phyloP scores from a whole-genome alignment of 2,113 vertebrate genomes.

The Chlamydotis undulata region DNA sequence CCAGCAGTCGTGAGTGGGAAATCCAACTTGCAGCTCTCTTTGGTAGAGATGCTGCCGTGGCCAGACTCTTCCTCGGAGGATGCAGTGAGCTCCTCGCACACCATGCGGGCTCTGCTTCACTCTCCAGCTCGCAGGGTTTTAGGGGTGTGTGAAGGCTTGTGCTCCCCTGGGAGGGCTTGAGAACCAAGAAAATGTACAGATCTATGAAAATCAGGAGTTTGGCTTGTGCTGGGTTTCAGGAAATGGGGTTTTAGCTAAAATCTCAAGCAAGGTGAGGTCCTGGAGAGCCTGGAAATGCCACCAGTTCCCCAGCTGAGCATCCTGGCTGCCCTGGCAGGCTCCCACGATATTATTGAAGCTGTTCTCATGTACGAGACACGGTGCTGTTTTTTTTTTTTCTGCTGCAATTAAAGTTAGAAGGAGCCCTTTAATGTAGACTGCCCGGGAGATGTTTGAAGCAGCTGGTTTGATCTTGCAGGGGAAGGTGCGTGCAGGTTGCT shows the following conservation, averaged over 20 bases:
- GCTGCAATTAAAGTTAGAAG: background rate
- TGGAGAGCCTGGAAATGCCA: background rate
- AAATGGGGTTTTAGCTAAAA: background rate
- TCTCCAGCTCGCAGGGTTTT: background rate
- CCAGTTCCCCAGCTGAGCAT: background rate
- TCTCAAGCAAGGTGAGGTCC: background rate
- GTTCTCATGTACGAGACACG: rapidly evolving
- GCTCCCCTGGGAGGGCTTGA: rapidly evolving
- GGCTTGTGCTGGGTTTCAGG: background rate
- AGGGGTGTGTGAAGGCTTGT: background rate
- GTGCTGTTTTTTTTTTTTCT: background rate
- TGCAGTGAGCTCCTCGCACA: background rate
- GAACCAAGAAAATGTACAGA: background rate
- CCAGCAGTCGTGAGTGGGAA: background rate
- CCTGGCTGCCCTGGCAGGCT: background rate
- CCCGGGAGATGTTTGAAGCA: constrained; percentile 3
- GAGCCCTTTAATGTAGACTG: constrained; percentile 9
- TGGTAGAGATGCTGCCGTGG: background rate
- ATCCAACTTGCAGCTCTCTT: background rate
- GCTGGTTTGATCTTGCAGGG: constrained; percentile 7
- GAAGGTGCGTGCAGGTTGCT: background rate
- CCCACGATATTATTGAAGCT: background rate
- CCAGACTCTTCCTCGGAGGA: background rate
- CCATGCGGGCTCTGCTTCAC: rapidly evolving
- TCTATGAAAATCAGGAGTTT: background rate